Evolutionary conservation across 1,140 invertebrate genomes (phyloP).

Genomic region (Scylla paramamosain): DNA sequence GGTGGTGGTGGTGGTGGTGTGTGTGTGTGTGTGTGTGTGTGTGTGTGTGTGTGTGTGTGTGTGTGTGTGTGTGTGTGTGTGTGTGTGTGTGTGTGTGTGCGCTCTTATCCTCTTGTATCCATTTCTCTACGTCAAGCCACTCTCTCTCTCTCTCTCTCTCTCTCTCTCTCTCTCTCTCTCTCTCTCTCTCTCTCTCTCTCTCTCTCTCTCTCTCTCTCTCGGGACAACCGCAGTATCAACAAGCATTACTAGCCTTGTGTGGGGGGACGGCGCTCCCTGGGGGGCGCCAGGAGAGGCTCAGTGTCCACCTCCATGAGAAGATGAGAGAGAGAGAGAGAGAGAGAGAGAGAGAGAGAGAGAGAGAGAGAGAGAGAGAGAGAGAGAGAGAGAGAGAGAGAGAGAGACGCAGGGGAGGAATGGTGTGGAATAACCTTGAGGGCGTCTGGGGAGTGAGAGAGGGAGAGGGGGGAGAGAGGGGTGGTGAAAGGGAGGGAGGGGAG

Average conservation of each 20-base stretch:
- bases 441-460: neutral
- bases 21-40: conserved; percentile 3
- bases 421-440: conserved; percentile 2
- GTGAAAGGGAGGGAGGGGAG: neutral
- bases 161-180: neutral
- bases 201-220: neutral
- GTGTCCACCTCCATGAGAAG: neutral
- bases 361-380: conserved; percentile 51
- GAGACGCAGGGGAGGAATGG: neutral
- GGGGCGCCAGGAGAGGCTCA: neutral
- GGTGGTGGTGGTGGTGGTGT: neutral
- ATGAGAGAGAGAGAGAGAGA: conserved; percentile 1
- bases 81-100: conserved; percentile 27
- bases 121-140: neutral
- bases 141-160: neutral
- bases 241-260: neutral
- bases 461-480: neutral
- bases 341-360: conserved; percentile 57
- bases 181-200: neutral
- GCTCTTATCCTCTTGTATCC: neutral
- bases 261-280: neutral
- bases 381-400: conserved; percentile 53
- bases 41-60: conserved; percentile 40
- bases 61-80: conserved; percentile 2
- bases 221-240: conserved; percentile 15